phyloP scores from a whole-genome alignment of 2,888 invertebrate species.

The Diploptera punctata region DNA sequence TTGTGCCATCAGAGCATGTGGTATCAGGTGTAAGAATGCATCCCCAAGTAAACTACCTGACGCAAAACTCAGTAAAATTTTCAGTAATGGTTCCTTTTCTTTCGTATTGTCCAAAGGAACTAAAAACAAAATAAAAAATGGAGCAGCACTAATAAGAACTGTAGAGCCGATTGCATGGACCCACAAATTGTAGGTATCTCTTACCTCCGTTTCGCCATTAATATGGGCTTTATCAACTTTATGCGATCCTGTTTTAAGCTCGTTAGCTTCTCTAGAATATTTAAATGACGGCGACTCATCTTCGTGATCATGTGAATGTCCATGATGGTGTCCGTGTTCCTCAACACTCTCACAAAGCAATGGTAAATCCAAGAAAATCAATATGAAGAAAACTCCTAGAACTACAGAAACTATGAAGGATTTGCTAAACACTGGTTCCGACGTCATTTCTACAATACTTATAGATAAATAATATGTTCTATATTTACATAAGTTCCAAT shows the following conservation, averaged over 20 bases:
- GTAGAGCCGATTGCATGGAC: constrained; percentile 88
- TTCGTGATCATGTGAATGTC: constrained; percentile 55
- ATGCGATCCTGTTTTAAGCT: constrained; percentile 35
- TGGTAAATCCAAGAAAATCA: constrained; percentile 53
- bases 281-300: constrained; percentile 78
- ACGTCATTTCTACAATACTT: not conserved
- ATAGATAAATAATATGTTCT: no score
- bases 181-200: constrained; percentile 61
- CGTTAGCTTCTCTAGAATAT: constrained; percentile 78
- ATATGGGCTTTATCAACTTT: constrained; percentile 23
- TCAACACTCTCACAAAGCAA: constrained; percentile 49
- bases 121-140: constrained; percentile 90
- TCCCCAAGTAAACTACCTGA: constrained; percentile 97
- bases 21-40: constrained; percentile 98
- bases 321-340: constrained; percentile 53
- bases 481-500: not conserved
- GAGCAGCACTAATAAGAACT: constrained; percentile 91
- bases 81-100: constrained; percentile 85
- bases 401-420: constrained; percentile 43
- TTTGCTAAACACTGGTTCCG: not conserved
- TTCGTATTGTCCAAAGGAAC: constrained; percentile 90
- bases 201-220: not conserved
- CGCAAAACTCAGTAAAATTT: constrained; percentile 90
- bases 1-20: constrained; percentile 83
- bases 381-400: constrained; percentile 48